phyloP scores from a whole-genome alignment of 35 echinoderm and acorn worm species.

The Ophiothrix spiculata region DNA sequence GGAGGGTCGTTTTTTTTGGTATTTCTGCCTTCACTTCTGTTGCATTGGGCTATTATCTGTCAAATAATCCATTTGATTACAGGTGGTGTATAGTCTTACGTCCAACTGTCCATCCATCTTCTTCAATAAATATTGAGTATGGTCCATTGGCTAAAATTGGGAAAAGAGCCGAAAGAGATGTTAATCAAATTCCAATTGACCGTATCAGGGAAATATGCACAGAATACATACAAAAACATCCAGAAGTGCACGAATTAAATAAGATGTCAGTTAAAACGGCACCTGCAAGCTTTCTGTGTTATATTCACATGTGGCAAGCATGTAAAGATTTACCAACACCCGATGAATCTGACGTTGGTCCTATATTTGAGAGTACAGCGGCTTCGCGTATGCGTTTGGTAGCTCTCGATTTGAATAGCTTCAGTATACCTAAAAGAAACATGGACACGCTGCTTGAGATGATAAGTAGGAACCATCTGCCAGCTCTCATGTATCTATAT shows the following conservation, averaged over 20 bases:
- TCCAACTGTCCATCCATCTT: not conserved
- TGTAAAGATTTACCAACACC: not conserved
- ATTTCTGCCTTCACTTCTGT: not conserved
- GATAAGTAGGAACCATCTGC: not conserved
- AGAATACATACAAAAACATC: not conserved
- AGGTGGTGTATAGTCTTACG: not conserved
- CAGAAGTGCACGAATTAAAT: not conserved
- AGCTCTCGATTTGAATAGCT: not conserved
- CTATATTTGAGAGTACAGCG: not conserved
- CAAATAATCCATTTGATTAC: not conserved
- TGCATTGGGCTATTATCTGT: not conserved
- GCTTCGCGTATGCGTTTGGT: not conserved
- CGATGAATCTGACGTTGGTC: not conserved
- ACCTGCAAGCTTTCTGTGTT: not conserved
- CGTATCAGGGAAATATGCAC: not conserved
- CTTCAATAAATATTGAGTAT: not conserved
- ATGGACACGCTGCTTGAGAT: not conserved
- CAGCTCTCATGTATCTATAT: not conserved
- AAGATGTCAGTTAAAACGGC: not conserved
- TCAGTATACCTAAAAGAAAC: not conserved
- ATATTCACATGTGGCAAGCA: not conserved
- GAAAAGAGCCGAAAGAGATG: not conserved
- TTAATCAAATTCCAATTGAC: not conserved
- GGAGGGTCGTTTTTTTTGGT: not conserved
- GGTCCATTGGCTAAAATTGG: not conserved